Conservation (phyloP, 2,888 invertebrate genomes). For the Polylopha cassiicola region DNA sequence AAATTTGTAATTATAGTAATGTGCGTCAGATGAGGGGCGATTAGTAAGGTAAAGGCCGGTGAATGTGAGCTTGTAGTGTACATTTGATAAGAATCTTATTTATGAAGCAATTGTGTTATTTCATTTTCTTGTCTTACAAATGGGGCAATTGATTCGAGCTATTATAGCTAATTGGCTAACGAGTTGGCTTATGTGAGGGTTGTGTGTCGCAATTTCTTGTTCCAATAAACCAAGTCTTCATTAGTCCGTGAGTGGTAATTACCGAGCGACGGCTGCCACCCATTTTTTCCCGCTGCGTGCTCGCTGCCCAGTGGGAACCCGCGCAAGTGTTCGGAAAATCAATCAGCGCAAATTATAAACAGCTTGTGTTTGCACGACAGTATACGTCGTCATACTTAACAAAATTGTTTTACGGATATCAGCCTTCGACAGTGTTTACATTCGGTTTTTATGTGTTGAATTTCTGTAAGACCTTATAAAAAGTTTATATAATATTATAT, state of each 20-base stretch:
- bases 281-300: conserved; percentile 37
- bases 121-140: conserved; percentile 40
- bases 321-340: conserved; percentile 62
- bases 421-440: no score
- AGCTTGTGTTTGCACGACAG: no score
- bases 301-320: conserved; percentile 60
- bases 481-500: no score
- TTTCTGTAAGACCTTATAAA: no score
- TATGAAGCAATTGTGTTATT: conserved; percentile 27
- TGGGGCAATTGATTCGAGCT: conserved; percentile 44
- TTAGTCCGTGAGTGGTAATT: conserved; percentile 50
- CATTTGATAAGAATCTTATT: conserved; percentile 18
- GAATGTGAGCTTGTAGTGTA: conserved; percentile 5
- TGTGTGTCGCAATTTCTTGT: conserved; percentile 62
- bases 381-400: no score
- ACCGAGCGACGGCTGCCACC: conserved; percentile 37
- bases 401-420: no score
- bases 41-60: conserved; percentile 5
- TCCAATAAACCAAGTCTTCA: conserved; percentile 60
- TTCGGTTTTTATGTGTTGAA: no score
- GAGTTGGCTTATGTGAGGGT: conserved; percentile 41
- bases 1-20: conserved; percentile 59
- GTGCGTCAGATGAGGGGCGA: conserved; percentile 31
- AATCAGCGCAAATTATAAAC: conserved; percentile 39
- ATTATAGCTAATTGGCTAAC: conserved; percentile 54